Base-by-base conservation (phyloP, 2,888 invertebrate genomes). In the Anoncus sp. region DNA sequence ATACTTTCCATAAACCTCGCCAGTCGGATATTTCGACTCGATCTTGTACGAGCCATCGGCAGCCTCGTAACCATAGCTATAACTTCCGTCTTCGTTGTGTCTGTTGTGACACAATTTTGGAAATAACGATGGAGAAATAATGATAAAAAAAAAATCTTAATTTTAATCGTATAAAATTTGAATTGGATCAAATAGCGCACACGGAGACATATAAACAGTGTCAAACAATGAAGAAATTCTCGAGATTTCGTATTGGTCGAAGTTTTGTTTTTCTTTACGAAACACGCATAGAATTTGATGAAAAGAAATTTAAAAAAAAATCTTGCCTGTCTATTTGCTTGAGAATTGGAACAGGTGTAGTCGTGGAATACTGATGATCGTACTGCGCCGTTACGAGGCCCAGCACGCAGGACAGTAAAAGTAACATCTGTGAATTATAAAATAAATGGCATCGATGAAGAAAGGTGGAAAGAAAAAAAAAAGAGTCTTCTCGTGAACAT, bases 1-100 rank as follows among this genome's bases (percentile, higher is more conserved):
- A 86, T 97, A 97, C 89, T 97, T 97, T 75, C 97, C 97, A 63
- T 94, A 96, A 0, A 97, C 96, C 86, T 97, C 97, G 0, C 97
- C 97, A 55, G 94, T 95, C 0, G 96, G 93, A 85, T 96, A 96
- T 90, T 97, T 97, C 1, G 97, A 97, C 90, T 97, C 97, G 80
- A 97, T 97, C 92, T 97, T 97, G 92, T 96, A 97, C 60, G 96
- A 95, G 10, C 96, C 97, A 87, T 97, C 97, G 0, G 96, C 97
- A 0, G 94, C 96, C 90, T 97, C 97, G 90, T 96, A 97, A 0
- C 97, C 97, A 87, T 95, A 97, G 85, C 96, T 97, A 92, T 97
- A 97, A 12, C 97, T 97, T 0, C 97, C 97, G 83, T 97, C 97
- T 81, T 96, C 96, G 89, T 97, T 97, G 90, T 97, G 97, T 79